A percentile compares a stretch with the other conserved stretches of the same genome.
Evolutionary conservation across 2,888 invertebrate species (phyloP).

Genomic region (Lysandra bellargus): DNA sequence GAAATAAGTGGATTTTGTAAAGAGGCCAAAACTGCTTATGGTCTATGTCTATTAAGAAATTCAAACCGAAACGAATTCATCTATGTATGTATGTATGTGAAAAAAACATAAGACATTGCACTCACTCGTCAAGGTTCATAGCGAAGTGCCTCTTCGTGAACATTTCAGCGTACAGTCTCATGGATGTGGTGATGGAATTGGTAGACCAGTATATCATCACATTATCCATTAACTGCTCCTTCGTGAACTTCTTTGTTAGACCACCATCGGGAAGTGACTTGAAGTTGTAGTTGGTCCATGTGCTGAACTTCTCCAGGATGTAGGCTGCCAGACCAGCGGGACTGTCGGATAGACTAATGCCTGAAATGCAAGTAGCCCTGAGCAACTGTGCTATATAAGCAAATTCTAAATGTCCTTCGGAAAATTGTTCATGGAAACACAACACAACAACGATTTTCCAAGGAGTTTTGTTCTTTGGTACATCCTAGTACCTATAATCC

Average conservation of each 20-base stretch:
- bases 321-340: slow-evolving; percentile 91
- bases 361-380: slow-evolving; percentile 32
- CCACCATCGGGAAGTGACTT: slow-evolving; percentile 82
- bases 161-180: slow-evolving; percentile 86
- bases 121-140: slow-evolving; percentile 69
- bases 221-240: slow-evolving; percentile 80
- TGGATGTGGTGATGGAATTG: slow-evolving; percentile 86
- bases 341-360: slow-evolving; percentile 76
- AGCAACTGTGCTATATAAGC: no score
- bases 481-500: no score
- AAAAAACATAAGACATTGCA: slow-evolving; percentile 32
- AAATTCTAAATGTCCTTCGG: no score
- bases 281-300: slow-evolving; percentile 82
- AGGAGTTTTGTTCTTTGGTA: no score
- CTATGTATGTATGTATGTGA: not conserved
- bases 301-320: slow-evolving; percentile 90
- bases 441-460: no score
- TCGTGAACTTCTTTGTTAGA: slow-evolving; percentile 81
- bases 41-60: no score
- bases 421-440: no score
- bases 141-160: slow-evolving; percentile 55
- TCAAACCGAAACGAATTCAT: no score
- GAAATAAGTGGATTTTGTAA: not conserved
- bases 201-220: slow-evolving; percentile 86
- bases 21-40: not conserved